phyloP scores from a whole-genome alignment of 2,888 invertebrate species.

The Noctua janthe region DNA sequence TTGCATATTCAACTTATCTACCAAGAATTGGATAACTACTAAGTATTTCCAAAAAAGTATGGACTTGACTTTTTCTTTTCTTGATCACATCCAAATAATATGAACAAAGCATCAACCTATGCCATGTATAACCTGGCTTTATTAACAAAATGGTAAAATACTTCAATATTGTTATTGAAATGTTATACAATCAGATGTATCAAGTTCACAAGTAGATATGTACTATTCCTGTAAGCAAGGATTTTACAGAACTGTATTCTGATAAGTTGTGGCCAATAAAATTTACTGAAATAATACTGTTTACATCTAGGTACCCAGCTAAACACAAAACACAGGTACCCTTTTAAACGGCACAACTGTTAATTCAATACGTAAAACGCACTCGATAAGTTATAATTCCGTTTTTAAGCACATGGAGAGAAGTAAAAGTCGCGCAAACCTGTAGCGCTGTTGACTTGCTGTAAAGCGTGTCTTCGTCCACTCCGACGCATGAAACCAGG shows the following conservation, averaged over 20 bases:
- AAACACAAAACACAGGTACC: neutral
- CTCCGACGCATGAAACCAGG: constrained; percentile 97
- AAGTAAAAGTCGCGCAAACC: constrained; percentile 87
- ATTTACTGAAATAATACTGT: constrained; percentile 4
- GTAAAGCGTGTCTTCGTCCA: constrained; percentile 98
- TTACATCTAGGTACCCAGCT: neutral
- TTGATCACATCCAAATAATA: neutral
- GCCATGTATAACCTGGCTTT: constrained; percentile 6
- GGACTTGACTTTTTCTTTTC: neutral
- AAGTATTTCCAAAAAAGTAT: neutral
- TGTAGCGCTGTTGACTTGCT: constrained; percentile 99
- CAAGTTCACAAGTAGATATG: constrained; percentile 14
- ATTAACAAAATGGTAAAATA: constrained; percentile 36
- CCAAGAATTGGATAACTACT: neutral
- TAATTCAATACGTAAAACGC: constrained; percentile 12
- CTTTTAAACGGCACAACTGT: neutral
- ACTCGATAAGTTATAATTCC: constrained; percentile 27
- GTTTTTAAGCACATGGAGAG: constrained; percentile 71
- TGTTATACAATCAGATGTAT: constrained; percentile 40
- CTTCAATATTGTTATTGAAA: constrained; percentile 44
- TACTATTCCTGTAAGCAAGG: constrained; percentile 8
- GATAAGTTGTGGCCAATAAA: constrained; percentile 23
- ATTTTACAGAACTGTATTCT: constrained; percentile 9
- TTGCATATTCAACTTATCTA: neutral
- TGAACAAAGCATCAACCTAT: constrained; percentile 27